phyloP scores from a whole-genome alignment of 1,140 invertebrate species.

The Leucophenga varia region DNA sequence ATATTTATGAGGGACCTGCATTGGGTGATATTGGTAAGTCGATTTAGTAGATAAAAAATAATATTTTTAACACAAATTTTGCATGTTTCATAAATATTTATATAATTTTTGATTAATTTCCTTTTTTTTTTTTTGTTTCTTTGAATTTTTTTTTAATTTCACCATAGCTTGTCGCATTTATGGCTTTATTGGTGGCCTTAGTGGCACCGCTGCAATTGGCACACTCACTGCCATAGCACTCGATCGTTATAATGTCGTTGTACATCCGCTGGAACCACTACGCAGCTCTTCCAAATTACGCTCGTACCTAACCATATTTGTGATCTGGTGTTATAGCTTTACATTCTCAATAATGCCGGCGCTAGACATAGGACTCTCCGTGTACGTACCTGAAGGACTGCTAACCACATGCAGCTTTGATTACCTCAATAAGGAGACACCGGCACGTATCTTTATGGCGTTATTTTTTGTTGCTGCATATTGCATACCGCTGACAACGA shows the following conservation, averaged over 20 bases:
- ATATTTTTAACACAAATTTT: no score
- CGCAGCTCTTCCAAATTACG: conserved; percentile 61
- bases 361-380: conserved; percentile 64
- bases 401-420: conserved; percentile 77
- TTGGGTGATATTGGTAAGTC: conserved; percentile 64
- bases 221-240: conserved; percentile 67
- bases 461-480: conserved; percentile 66
- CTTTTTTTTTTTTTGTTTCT: no score
- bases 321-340: conserved; percentile 68
- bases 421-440: conserved; percentile 63
- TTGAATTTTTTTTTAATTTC: conserved; percentile 1
- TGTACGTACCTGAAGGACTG: conserved; percentile 75
- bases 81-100: no score
- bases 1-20: conserved; percentile 64
- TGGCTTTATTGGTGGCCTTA: conserved; percentile 69
- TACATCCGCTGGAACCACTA: conserved; percentile 64
- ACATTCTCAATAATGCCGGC: conserved; percentile 67
- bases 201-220: conserved; percentile 68
- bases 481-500: conserved; percentile 65
- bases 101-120: no score
- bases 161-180: conserved; percentile 60
- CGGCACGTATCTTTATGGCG: conserved; percentile 63
- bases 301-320: conserved; percentile 62
- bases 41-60: no score
- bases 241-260: conserved; percentile 69